Evolutionary conservation across 2,797 vertebrate species (phyloP).

Genomic region (Champsocephalus esox): DNA sequence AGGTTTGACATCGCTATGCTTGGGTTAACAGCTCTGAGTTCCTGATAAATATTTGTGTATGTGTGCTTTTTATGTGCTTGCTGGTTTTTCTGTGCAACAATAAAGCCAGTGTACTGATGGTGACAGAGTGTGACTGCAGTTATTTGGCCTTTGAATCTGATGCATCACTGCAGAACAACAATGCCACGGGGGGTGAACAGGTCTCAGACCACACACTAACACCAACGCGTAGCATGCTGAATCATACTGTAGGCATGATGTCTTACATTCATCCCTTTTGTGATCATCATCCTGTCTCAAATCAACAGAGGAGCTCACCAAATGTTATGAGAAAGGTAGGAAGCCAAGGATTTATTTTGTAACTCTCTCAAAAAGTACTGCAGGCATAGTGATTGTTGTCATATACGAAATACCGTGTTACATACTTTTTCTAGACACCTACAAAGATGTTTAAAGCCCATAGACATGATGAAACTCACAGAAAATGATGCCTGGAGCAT

Average conservation of each 20-base stretch:
- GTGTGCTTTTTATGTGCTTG: conserved; percentile 23
- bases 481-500: neutral
- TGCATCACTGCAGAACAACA: conserved; percentile 50
- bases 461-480: neutral
- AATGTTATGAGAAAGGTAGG: conserved; percentile 25
- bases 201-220: conserved; percentile 16
- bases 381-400: neutral
- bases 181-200: conserved; percentile 6
- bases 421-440: neutral
- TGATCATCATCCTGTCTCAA: conserved; percentile 7
- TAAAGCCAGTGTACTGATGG: conserved; percentile 9
- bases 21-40: conserved; percentile 39
- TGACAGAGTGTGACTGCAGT: conserved; percentile 39
- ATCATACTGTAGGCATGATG: neutral
- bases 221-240: conserved; percentile 9
- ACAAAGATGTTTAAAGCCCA: neutral
- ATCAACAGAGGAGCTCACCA: conserved; percentile 19
- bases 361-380: neutral
- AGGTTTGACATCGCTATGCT: conserved; percentile 47
- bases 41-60: conserved; percentile 20
- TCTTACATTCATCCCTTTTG: conserved; percentile 11
- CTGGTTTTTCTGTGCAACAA: conserved; percentile 22
- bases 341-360: conserved; percentile 1
- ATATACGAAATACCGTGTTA: neutral
- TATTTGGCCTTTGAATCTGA: conserved; percentile 44